Conservation (phyloP, 1,140 invertebrate genomes). For the Trachymyrmex cornetzi region DNA sequence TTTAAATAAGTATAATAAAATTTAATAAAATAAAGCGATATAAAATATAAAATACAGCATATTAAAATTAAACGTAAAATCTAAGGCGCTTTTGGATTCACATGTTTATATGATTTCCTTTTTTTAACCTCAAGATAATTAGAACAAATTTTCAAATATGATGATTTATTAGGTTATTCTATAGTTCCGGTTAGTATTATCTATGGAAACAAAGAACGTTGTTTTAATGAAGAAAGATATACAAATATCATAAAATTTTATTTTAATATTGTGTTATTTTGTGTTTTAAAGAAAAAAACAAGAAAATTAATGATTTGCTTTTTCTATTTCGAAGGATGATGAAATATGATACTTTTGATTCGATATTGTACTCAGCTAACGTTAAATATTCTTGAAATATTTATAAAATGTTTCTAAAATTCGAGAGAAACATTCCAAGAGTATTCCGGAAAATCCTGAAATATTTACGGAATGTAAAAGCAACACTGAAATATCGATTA, state of each 20-base stretch:
- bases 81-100: neutral
- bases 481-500: too few species aligned
- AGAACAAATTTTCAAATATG: neutral
- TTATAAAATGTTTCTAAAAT: too few species aligned
- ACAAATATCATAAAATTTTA: too few species aligned
- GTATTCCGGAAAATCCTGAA: too few species aligned
- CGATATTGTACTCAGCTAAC: neutral
- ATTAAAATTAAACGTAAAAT: neutral
- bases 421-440: too few species aligned
- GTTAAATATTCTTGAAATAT: too few species aligned
- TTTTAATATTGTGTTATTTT: too few species aligned
- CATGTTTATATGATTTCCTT: neutral
- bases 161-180: neutral
- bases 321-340: neutral
- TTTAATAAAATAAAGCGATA: neutral
- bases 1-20: neutral
- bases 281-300: too few species aligned
- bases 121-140: neutral
- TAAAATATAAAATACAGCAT: neutral
- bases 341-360: neutral
- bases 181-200: too few species aligned
- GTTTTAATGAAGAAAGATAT: too few species aligned
- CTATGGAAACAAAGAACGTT: too few species aligned
- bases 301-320: neutral
- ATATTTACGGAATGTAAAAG: too few species aligned